Conservation (phyloP, 2,113 vertebrate species). For the Eudyptes chrysolophus region DNA sequence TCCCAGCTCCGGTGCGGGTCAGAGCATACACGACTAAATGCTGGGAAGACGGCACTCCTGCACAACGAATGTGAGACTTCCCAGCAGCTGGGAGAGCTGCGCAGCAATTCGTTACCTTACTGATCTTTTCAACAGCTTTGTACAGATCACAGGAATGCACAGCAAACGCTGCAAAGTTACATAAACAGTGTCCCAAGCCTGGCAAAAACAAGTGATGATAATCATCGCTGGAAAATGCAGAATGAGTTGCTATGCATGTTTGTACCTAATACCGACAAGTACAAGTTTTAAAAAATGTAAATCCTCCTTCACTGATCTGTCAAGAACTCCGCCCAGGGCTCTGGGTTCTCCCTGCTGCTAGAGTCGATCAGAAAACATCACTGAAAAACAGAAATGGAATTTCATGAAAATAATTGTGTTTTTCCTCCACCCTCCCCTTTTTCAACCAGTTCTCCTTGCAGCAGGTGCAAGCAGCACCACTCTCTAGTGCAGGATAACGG, state of each 20-base stretch:
- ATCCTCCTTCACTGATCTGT: constrained; percentile 45
- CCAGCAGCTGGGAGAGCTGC: background rate
- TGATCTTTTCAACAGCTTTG: background rate
- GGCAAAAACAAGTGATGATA: background rate
- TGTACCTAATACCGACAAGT: background rate
- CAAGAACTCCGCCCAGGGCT: constrained; percentile 23
- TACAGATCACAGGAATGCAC: background rate
- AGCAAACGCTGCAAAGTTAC: background rate
- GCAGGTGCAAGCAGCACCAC: background rate
- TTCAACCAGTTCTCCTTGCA: background rate
- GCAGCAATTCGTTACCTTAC: rapidly evolving
- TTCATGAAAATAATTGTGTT: background rate
- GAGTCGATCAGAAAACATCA: constrained; percentile 4
- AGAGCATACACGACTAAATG: rapidly evolving
- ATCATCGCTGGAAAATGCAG: background rate
- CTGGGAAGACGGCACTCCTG: rapidly evolving
- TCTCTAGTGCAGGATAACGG: background rate
- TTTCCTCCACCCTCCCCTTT: constrained; percentile 8
- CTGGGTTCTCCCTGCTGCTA: constrained; percentile 43
- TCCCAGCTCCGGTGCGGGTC: background rate
- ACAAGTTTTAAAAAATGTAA: background rate
- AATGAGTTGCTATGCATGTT: background rate
- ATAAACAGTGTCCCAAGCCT: background rate
- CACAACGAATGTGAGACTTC: background rate
- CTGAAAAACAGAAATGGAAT: constrained; percentile 45